Evolutionary conservation across 1,140 invertebrate species (phyloP).

Genomic region (Caenorhabditis inopinata): DNA sequence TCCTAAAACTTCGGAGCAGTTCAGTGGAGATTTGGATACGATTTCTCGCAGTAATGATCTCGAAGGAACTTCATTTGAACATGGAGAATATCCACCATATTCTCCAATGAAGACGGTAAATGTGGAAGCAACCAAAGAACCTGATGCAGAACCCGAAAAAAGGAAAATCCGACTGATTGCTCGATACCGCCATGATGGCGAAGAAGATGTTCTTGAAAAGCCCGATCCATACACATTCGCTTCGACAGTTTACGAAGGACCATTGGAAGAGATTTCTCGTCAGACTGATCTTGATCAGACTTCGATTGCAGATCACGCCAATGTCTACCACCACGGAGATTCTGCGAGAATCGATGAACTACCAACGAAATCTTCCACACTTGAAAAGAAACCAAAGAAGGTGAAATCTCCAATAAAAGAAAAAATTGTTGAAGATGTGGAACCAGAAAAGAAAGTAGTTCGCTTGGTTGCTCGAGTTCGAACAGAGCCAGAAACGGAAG

Average conservation of each 20-base stretch:
- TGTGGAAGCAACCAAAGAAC: neutral
- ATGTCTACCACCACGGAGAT: constrained; percentile 36
- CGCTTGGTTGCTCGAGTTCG: neutral
- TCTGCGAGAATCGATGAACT: constrained; percentile 11
- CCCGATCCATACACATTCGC: neutral
- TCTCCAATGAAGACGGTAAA: neutral
- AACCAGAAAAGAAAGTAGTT: constrained; percentile 8
- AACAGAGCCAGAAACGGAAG: neutral
- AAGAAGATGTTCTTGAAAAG: constrained; percentile 56
- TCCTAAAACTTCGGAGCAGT: neutral
- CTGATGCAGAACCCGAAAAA: neutral
- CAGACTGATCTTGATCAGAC: neutral
- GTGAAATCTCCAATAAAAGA: constrained; percentile 15
- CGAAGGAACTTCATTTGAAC: neutral
- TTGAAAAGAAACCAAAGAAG: constrained; percentile 19
- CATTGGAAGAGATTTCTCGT: neutral
- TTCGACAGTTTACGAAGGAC: constrained; percentile 11
- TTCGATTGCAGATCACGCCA: neutral
- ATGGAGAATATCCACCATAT: neutral
- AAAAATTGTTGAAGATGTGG: neutral
- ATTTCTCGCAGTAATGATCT: neutral
- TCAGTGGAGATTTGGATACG: neutral
- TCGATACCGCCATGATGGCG: constrained; percentile 25
- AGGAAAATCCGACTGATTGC: neutral
- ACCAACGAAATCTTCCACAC: neutral